Percentiles rank a stretch among this genome's conserved stretches.
phyloP scores from a whole-genome alignment of 2,113 vertebrate genomes.

The Cyprinodon variegatus region DNA sequence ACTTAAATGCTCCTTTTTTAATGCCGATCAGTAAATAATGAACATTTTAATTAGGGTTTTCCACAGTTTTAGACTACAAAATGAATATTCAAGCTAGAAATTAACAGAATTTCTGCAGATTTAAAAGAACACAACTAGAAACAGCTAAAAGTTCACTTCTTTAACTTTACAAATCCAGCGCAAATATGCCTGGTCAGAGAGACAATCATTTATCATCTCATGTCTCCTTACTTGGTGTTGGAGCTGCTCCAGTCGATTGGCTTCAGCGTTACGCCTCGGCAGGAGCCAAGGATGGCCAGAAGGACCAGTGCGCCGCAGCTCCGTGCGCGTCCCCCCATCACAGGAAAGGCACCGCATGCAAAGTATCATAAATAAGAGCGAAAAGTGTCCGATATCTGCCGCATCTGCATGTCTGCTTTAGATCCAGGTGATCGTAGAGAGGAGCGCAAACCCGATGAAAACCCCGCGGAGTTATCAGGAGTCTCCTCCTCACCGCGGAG shows the following conservation, averaged over 20 bases:
- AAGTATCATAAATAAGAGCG: constrained; percentile 53
- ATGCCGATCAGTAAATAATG: too few relatives aligned
- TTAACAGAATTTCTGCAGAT: too few relatives aligned
- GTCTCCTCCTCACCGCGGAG: constrained; percentile 24
- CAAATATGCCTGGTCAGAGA: not conserved
- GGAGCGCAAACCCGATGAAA: constrained; percentile 43
- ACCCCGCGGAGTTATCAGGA: constrained; percentile 23
- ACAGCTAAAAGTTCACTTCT: not conserved
- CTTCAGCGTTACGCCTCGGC: constrained; percentile 63
- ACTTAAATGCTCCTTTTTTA: too few relatives aligned
- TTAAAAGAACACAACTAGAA: too few relatives aligned
- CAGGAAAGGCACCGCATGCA: constrained; percentile 43
- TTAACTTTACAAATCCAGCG: not conserved
- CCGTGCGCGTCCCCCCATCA: constrained; percentile 69
- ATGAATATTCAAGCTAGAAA: too few relatives aligned
- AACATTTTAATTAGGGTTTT: too few relatives aligned
- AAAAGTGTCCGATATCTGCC: not conserved
- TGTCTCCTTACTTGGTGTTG: constrained; percentile 67
- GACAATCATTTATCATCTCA: constrained; percentile 9
- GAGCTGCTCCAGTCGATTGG: constrained; percentile 73
- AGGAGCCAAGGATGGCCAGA: constrained; percentile 54
- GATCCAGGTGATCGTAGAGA: constrained; percentile 54
- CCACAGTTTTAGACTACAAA: too few relatives aligned
- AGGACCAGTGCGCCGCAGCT: constrained; percentile 52
- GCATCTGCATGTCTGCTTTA: constrained; percentile 46